Evolutionary conservation across 2,797 vertebrate genomes (phyloP).

Genomic region (Glossophaga mutica): DNA sequence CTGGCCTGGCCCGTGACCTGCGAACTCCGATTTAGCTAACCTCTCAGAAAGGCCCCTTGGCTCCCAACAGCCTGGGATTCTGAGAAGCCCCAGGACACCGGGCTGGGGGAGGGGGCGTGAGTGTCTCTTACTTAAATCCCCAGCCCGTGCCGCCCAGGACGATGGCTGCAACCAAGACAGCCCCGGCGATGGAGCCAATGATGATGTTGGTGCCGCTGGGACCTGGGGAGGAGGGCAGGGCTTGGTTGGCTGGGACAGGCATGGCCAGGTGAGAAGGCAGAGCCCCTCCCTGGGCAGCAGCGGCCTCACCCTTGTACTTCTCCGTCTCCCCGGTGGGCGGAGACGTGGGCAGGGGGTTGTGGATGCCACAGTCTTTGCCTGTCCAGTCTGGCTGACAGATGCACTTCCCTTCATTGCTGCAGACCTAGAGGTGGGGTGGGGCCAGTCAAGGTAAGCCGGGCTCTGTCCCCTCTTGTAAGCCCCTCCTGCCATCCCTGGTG

Average conservation of each 20-base stretch:
- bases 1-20: not conserved
- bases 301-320: conserved; percentile 89
- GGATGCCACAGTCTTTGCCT: conserved; percentile 95
- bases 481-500: not conserved
- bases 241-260: conserved; percentile 39
- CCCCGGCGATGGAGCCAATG: conserved; percentile 97
- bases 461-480: not conserved
- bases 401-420: conserved; percentile 96
- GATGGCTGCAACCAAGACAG: conserved; percentile 97
- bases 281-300: rapidly evolving
- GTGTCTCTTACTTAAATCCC: conserved; percentile 96
- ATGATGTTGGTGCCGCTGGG: conserved; percentile 99
- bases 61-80: not conserved
- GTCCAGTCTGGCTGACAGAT: conserved; percentile 95
- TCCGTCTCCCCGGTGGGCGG: conserved; percentile 86
- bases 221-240: conserved; percentile 84
- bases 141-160: conserved; percentile 98
- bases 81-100: not conserved
- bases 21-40: not conserved
- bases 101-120: not conserved
- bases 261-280: not conserved
- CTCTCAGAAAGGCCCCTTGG: not conserved
- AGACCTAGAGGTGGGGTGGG: conserved; percentile 82
- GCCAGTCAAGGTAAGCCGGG: not conserved
- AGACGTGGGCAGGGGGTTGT: conserved; percentile 91